Percentiles rank a stretch among this genome's conserved stretches.
Conservation (phyloP, 2,113 vertebrate species). For the Aphelocoma coerulescens region DNA sequence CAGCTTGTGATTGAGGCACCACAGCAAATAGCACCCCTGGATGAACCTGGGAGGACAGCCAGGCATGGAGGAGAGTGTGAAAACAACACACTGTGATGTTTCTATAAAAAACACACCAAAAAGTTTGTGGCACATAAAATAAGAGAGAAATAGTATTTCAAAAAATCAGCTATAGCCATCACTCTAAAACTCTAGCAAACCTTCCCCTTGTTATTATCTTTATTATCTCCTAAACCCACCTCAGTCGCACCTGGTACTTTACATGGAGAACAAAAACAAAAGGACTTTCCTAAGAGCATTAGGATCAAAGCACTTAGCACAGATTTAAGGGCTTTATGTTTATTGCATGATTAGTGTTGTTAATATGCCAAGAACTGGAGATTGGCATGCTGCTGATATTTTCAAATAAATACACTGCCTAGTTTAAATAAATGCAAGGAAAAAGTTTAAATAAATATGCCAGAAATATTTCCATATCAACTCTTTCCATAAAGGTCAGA, state of each 20-base stretch:
- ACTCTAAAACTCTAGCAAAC: not conserved
- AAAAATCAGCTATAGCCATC: not conserved
- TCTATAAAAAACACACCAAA: not conserved
- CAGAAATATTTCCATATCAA: conserved; percentile 12
- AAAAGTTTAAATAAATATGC: not conserved
- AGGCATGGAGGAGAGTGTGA: not conserved
- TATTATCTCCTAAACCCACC: not conserved
- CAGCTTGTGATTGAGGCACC: not conserved
- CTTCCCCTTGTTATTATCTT: not conserved
- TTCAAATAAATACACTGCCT: not conserved
- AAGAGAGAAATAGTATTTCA: not conserved
- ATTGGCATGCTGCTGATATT: not conserved
- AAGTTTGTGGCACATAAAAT: not conserved
- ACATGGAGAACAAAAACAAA: not conserved
- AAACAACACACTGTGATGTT: not conserved
- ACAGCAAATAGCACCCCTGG: not conserved
- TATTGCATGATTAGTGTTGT: not conserved
- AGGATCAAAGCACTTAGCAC: conserved; percentile 4
- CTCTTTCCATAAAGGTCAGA: conserved; percentile 7
- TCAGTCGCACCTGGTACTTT: not conserved
- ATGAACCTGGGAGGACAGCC: not conserved
- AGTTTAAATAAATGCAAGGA: conserved; percentile 1
- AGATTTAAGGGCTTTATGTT: conserved; percentile 2
- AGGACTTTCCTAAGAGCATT: not conserved
- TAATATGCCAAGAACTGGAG: not conserved